Conservation (phyloP, 2,113 vertebrate species). For the Brienomyrus brachyistius region DNA sequence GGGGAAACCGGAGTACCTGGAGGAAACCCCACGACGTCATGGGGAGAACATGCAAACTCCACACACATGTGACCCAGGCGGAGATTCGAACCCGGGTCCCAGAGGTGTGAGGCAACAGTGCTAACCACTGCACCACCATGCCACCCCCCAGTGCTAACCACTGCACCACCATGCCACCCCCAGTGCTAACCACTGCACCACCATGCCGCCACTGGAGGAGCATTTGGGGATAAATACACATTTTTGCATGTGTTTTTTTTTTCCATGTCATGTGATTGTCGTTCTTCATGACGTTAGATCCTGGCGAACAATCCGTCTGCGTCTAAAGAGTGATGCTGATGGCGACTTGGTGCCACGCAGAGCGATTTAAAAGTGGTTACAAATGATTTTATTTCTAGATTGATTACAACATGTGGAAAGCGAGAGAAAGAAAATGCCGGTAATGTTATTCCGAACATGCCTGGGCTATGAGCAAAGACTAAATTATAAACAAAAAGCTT, state of each 20-base stretch:
- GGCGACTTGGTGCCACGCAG: background rate
- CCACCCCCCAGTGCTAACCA: no score
- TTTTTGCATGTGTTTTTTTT: background rate
- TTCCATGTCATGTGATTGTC: background rate
- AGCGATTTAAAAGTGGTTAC: conserved; percentile 6
- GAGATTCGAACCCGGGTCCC: no score
- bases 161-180: no score
- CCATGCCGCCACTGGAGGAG: background rate
- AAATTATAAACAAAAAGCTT: conserved; percentile 5
- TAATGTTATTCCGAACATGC: background rate
- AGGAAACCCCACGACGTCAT: no score
- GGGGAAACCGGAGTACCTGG: no score
- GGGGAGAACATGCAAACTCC: no score
- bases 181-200: no score
- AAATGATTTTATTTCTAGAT: conserved; percentile 1
- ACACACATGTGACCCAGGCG: no score
- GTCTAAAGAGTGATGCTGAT: background rate
- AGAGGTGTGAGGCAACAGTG: no score
- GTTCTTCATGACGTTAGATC: background rate
- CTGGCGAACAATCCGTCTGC: background rate
- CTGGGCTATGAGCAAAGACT: background rate
- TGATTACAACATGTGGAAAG: background rate
- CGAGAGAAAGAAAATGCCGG: background rate
- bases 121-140: no score
- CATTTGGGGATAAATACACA: background rate